phyloP scores from a whole-genome alignment of 2,797 vertebrate genomes.

The Capromys pilorides region DNA sequence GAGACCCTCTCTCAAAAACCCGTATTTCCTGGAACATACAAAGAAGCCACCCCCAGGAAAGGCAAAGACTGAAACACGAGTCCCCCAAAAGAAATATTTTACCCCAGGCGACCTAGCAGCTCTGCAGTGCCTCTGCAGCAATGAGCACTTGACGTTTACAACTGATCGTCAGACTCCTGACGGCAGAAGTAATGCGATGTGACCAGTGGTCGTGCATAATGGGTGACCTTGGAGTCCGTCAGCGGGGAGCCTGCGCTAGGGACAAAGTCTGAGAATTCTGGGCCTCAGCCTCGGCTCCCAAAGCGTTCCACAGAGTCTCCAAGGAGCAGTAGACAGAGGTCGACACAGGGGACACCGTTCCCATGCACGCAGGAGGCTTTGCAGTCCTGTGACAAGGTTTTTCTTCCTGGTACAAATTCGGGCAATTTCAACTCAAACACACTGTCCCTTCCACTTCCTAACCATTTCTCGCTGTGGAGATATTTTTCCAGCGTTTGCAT shows the following conservation, averaged over 20 bases:
- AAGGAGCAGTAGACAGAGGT: not conserved
- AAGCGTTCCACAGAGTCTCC: not conserved
- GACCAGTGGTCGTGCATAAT: conserved; percentile 68
- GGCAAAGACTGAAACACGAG: not conserved
- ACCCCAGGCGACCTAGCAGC: rapidly evolving
- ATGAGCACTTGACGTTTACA: not conserved
- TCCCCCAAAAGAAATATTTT: rapidly evolving
- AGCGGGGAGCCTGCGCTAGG: not conserved
- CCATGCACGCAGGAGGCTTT: not conserved
- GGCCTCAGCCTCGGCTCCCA: not conserved
- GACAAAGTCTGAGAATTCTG: not conserved
- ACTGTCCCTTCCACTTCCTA: not conserved
- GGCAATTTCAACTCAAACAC: not conserved
- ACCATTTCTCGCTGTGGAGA: not conserved
- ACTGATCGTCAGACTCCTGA: conserved; percentile 59
- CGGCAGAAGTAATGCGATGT: conserved; percentile 66
- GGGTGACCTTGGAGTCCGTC: conserved; percentile 29
- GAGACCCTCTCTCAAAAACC: not conserved
- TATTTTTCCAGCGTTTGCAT: not conserved
- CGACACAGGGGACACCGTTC: not conserved
- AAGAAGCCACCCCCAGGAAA: not conserved
- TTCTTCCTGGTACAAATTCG: not conserved
- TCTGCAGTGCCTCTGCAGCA: not conserved
- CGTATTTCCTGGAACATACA: not conserved
- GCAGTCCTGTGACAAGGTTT: not conserved